phyloP scores from a whole-genome alignment of 2,888 invertebrate species.

The Oxytorus armatus region DNA sequence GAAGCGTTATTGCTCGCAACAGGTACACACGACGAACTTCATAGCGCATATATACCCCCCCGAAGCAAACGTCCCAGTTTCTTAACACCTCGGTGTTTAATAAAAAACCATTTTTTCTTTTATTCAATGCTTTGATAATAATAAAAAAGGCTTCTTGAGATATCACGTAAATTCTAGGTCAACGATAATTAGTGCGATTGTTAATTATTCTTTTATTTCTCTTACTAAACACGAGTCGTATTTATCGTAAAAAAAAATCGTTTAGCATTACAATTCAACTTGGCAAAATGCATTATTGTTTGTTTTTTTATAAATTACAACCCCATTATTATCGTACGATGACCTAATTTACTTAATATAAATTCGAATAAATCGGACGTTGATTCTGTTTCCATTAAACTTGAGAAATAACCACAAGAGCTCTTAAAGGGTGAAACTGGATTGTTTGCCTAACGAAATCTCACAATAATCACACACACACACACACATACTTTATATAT shows the following conservation, averaged over 20 bases:
- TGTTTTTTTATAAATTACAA: no score
- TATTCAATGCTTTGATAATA: constrained; percentile 7
- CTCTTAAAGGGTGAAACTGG: constrained; percentile 20
- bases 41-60: constrained; percentile 1
- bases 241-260: no score
- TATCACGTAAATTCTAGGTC: background rate
- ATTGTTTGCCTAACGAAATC: constrained; percentile 5
- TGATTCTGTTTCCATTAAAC: background rate
- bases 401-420: background rate
- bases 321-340: no score
- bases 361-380: no score
- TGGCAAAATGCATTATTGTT: no score
- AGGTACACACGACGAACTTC: constrained; percentile 45
- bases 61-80: constrained; percentile 40
- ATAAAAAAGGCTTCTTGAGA: background rate
- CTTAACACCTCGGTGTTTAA: constrained; percentile 8
- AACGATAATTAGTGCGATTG: background rate
- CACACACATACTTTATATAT: no score
- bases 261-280: no score
- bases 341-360: no score
- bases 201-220: no score
- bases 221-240: no score
- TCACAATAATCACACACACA: constrained; percentile 11
- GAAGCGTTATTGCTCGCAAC: constrained; percentile 50
- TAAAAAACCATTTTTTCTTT: no score